phyloP scores from a whole-genome alignment of 30 jellyfish, hydroid and myxozoan species.

The Turritopsis dohrnii region DNA sequence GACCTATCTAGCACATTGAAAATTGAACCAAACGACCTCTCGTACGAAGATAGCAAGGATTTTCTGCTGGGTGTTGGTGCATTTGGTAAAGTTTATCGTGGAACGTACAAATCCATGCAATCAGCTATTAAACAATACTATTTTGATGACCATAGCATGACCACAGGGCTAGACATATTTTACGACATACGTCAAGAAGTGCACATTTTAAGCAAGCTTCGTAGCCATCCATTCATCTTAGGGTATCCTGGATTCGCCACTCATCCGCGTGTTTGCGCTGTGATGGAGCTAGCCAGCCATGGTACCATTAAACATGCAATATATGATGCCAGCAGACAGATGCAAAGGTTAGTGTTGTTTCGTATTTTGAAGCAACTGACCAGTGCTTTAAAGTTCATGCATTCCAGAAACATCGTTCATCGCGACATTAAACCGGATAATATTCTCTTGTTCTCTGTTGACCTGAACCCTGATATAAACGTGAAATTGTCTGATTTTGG shows the following conservation, averaged over 20 bases:
- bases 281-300: constrained; percentile 69
- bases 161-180: constrained; percentile 51
- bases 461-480: constrained; percentile 44
- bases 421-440: constrained; percentile 91
- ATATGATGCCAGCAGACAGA: constrained; percentile 10
- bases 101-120: constrained; percentile 39
- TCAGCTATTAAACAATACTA: constrained; percentile 77
- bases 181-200: constrained; percentile 93
- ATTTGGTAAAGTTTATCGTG: constrained; percentile 78
- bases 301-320: constrained; percentile 58
- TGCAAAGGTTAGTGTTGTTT: constrained; percentile 47
- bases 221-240: constrained; percentile 62
- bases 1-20: constrained; percentile 50
- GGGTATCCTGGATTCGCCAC: constrained; percentile 65
- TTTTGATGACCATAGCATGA: constrained; percentile 15
- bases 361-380: constrained; percentile 70
- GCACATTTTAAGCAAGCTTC: constrained; percentile 57
- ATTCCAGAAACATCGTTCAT: constrained; percentile 60
- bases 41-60: constrained; percentile 33
- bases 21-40: constrained; percentile 31
- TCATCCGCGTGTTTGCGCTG: constrained; percentile 73
- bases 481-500: constrained; percentile 90
- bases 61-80: constrained; percentile 71
- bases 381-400: constrained; percentile 69
- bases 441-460: constrained; percentile 61